These are phyloP conservation scores for Grallaria varia DNA, from an alignment of 2,113 vertebrate species.

Conservation along the genomic window DNA sequence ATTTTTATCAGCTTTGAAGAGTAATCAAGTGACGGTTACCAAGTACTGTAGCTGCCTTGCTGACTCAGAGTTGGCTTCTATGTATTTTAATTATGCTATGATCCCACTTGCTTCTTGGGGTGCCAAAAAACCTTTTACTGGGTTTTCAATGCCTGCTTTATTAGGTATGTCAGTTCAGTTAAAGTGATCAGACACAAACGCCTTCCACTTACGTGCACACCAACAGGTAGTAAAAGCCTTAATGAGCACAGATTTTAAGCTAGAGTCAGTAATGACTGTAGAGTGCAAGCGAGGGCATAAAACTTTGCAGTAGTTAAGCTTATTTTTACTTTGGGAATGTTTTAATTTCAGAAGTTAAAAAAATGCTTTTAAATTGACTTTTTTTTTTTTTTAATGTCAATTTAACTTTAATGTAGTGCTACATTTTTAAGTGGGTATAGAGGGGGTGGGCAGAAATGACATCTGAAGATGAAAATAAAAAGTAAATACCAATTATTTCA, in stretches of 20 bases:
- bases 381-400: background rate
- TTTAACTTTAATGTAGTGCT: constrained; percentile 24
- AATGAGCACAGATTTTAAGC: constrained; percentile 51
- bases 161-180: constrained; percentile 21
- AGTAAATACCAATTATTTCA: constrained; percentile 60
- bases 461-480: constrained; percentile 46
- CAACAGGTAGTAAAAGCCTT: constrained; percentile 54
- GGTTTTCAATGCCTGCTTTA: background rate
- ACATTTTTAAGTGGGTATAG: background rate
- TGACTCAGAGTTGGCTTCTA: constrained; percentile 38
- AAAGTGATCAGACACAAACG: constrained; percentile 12
- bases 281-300: constrained; percentile 36
- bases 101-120: constrained; percentile 1
- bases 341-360: constrained; percentile 42
- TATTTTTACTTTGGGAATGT: constrained; percentile 48
- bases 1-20: constrained; percentile 45
- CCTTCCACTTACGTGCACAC: background rate
- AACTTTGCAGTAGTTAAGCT: constrained; percentile 56
- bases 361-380: constrained; percentile 13
- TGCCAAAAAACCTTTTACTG: constrained; percentile 20
- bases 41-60: constrained; percentile 16
- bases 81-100: constrained; percentile 57
- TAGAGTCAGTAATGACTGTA: constrained; percentile 17
- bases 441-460: constrained; percentile 13
- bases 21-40: constrained; percentile 48